Conservation (phyloP, 1,140 invertebrate genomes). For the Dryas iulia region DNA sequence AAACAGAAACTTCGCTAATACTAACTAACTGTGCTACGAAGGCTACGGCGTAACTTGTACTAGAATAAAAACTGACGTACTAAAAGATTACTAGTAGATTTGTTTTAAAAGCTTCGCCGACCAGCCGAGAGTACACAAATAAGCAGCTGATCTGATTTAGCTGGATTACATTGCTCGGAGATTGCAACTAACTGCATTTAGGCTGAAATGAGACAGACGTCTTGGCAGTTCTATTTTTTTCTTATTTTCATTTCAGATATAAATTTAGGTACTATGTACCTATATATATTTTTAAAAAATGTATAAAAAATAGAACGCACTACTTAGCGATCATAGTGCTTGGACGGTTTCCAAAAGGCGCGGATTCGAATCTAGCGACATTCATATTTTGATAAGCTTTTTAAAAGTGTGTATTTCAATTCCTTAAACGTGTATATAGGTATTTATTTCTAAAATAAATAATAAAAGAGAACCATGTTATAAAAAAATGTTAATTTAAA, state of each 20-base stretch:
- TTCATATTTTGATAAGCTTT: too few relatives aligned
- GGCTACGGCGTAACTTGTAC: not conserved
- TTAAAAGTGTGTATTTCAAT: too few relatives aligned
- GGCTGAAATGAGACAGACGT: conserved; percentile 37
- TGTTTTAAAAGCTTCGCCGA: conserved; percentile 38
- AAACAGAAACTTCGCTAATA: too few relatives aligned
- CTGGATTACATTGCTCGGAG: conserved; percentile 28
- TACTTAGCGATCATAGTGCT: too few relatives aligned
- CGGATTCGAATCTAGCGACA: too few relatives aligned
- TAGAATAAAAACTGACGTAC: not conserved
- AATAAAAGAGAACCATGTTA: not conserved
- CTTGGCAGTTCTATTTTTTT: conserved; percentile 9
- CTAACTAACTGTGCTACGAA: not conserved
- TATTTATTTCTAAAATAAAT: too few relatives aligned
- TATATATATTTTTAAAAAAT: not conserved
- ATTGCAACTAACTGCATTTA: conserved; percentile 68
- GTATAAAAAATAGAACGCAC: too few relatives aligned
- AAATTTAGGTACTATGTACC: not conserved
- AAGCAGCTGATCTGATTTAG: conserved; percentile 52
- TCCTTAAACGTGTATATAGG: too few relatives aligned
- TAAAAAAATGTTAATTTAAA: not conserved
- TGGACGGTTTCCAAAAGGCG: too few relatives aligned
- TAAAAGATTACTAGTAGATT: not conserved
- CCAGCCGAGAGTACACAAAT: conserved; percentile 41
- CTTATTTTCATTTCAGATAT: not conserved